Evolutionary conservation across 2,113 vertebrate species (phyloP).

Genomic region (Onychostruthus taczanowskii): DNA sequence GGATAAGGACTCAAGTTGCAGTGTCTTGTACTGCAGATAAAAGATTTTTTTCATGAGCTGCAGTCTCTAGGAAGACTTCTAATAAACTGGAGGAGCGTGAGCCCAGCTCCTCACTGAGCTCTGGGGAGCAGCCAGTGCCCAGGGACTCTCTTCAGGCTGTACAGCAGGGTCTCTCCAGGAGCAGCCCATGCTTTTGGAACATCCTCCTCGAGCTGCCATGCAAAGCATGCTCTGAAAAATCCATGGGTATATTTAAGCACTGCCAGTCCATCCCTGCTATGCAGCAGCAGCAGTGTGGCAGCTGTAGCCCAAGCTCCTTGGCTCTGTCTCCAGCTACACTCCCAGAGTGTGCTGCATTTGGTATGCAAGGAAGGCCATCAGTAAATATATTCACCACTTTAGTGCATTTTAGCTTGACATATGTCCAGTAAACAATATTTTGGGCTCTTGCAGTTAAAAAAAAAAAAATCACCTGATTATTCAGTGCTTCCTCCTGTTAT

Average conservation of each 20-base stretch:
- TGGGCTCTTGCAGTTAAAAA: constrained; percentile 15
- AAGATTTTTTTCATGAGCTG: background rate
- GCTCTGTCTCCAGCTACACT: background rate
- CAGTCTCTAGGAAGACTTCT: background rate
- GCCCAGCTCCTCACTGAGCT: background rate
- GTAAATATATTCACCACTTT: constrained; percentile 47
- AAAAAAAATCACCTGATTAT: constrained; percentile 38
- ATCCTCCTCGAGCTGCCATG: background rate
- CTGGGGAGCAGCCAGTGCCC: background rate
- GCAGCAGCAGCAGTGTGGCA: background rate
- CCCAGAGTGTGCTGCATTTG: background rate
- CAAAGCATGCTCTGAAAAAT: background rate
- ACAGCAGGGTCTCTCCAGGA: background rate
- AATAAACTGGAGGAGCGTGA: background rate
- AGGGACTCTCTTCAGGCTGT: background rate
- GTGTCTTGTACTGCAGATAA: constrained; percentile 31
- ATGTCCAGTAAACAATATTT: constrained; percentile 60
- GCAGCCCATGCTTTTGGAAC: background rate
- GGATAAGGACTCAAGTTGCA: constrained; percentile 23
- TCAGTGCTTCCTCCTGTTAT: constrained; percentile 28
- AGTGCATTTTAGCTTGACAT: constrained; percentile 54
- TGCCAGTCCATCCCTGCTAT: background rate
- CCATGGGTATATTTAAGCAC: background rate
- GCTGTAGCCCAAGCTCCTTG: background rate
- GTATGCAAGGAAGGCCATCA: constrained; percentile 12